Evolutionary conservation across 2,797 vertebrate genomes (phyloP).

Genomic region (Hylomyscus alleni): DNA sequence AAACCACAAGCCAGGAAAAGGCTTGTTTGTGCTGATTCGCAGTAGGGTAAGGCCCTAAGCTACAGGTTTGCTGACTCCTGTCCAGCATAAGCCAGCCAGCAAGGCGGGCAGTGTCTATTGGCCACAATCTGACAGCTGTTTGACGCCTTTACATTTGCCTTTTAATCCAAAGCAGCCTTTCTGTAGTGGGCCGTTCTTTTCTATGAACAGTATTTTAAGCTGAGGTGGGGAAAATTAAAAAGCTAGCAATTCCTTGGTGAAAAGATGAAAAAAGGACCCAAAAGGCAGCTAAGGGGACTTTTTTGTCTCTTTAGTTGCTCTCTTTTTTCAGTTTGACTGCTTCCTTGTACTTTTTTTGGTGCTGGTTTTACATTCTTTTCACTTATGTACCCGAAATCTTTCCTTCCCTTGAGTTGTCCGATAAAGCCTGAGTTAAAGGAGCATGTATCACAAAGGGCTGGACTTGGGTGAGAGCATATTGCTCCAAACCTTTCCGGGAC

Average conservation of each 20-base stretch:
- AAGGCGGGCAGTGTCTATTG: fast-evolving
- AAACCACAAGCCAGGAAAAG: slow-evolving; percentile 15
- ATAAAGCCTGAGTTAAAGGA: slow-evolving; percentile 62
- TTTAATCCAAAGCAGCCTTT: slow-evolving; percentile 45
- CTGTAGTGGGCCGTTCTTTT: slow-evolving; percentile 47
- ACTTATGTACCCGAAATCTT: slow-evolving; percentile 77
- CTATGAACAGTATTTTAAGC: slow-evolving; percentile 78
- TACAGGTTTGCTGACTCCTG: background rate
- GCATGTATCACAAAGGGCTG: background rate
- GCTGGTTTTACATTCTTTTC: slow-evolving; percentile 82
- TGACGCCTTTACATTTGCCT: slow-evolving; percentile 21
- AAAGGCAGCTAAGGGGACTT: slow-evolving; percentile 84
- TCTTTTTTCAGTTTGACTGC: slow-evolving; percentile 79
- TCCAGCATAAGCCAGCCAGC: background rate
- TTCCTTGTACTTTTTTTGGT: slow-evolving; percentile 74
- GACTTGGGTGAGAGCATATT: background rate
- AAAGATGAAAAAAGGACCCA: slow-evolving; percentile 84
- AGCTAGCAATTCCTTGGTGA: slow-evolving; percentile 82
- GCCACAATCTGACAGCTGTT: background rate
- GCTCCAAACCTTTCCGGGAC: background rate
- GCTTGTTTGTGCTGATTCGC: background rate
- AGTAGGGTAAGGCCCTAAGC: background rate
- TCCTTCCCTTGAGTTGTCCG: slow-evolving; percentile 38
- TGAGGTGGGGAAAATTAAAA: slow-evolving; percentile 81
- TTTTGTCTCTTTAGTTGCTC: slow-evolving; percentile 79